Percentiles rank a stretch among this genome's conserved stretches.
phyloP scores from a whole-genome alignment of 35 echinoderm and acorn worm species.

The Lytechinus pictus region DNA sequence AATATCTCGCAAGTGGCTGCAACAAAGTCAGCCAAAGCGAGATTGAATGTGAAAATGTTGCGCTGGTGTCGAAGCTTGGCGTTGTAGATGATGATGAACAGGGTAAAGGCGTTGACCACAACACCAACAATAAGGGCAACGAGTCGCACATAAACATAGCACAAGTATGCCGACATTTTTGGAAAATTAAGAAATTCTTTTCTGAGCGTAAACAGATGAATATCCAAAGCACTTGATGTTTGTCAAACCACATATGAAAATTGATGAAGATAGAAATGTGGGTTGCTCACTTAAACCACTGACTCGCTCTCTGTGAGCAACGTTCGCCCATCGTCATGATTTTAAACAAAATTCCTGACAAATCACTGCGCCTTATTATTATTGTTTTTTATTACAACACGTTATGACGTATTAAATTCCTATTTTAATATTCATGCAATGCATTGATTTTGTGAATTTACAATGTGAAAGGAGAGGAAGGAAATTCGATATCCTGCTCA shows the following conservation, averaged over 20 bases:
- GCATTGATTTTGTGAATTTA: too few relatives aligned
- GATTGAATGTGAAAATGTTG: conserved; percentile 29
- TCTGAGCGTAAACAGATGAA: neutral
- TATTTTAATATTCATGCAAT: too few relatives aligned
- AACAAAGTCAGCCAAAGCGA: conserved; percentile 18
- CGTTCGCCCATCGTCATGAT: neutral
- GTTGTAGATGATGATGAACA: conserved; percentile 7
- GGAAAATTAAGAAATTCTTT: neutral
- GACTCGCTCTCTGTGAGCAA: neutral
- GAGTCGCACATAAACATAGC: neutral
- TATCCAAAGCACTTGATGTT: neutral
- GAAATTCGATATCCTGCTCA: too few relatives aligned
- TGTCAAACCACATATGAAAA: neutral
- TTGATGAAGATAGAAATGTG: neutral
- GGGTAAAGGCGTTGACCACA: neutral
- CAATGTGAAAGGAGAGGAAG: too few relatives aligned
- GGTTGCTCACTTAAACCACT: neutral
- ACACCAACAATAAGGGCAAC: neutral
- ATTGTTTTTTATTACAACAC: too few relatives aligned
- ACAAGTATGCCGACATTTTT: conserved; percentile 1
- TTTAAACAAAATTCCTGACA: neutral
- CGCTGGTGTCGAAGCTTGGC: neutral
- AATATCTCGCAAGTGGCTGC: conserved; percentile 14
- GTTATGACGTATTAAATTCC: too few relatives aligned
- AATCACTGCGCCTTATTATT: too few relatives aligned